These are phyloP conservation scores for Parasteatoda lunata DNA, from an alignment of 2,888 invertebrate species.

Conservation along the genomic window DNA sequence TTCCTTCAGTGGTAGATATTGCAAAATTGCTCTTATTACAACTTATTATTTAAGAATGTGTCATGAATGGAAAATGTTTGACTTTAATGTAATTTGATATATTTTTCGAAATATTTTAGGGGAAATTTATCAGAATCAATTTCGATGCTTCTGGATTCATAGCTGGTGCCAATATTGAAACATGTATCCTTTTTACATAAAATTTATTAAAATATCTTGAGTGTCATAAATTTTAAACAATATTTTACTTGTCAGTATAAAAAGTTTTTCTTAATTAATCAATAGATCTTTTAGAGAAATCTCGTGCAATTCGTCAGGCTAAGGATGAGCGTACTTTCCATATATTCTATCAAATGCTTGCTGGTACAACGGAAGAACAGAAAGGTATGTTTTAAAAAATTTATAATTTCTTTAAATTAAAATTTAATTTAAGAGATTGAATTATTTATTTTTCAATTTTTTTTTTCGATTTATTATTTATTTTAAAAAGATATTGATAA, in stretches of 20 bases:
- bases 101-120: constrained; percentile 79
- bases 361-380: constrained; percentile 91
- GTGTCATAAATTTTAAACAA: neutral
- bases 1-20: too few species aligned
- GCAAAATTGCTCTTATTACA: too few species aligned
- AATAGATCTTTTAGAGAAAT: constrained; percentile 93
- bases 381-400: constrained; percentile 76
- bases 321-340: constrained; percentile 98
- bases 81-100: neutral
- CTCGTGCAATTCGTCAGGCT: constrained; percentile 98
- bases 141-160: constrained; percentile 99
- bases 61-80: too few species aligned
- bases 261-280: constrained; percentile 25
- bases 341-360: constrained; percentile 97
- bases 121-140: constrained; percentile 99
- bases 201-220: neutral
- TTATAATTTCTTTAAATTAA: too few species aligned
- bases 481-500: too few species aligned
- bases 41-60: too few species aligned
- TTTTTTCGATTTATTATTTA: too few species aligned
- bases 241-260: neutral
- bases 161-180: constrained; percentile 99
- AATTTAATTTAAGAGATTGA: too few species aligned
- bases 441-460: too few species aligned
- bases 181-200: constrained; percentile 78